Evolutionary conservation across 2,797 vertebrate species (phyloP), one percentile per base, ranked within the genome.

Genomic region (Crenuchus spilurus): DNA sequence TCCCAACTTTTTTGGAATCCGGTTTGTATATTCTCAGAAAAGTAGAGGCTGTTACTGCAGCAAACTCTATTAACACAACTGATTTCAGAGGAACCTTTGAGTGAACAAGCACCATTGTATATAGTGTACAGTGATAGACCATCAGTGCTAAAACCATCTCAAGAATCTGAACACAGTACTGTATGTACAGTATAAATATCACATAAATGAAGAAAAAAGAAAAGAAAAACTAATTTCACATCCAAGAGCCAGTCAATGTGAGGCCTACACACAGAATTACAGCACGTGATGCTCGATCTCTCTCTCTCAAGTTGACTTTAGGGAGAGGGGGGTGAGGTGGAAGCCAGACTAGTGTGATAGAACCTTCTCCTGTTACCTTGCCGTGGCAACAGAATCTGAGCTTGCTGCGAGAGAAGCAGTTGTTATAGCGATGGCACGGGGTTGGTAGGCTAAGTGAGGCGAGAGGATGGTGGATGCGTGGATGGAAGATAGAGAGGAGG

Each of bases 401-500:
- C 26, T 68, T 28, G 62, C 85, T 69, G 58, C 66, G 66, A 77
- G 79, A 78, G 89, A 89, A 87, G 84, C 88, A 88, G 90, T 88
- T 88, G 86, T 90, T 90, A 89, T 84, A 86, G 88, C 76, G 85
- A 91, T 89, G 79, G 87, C 83, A 79, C 86, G 80, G 84, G 85
- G 86, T 85, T 86, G 79, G 70, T 76, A 88, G 85, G 87, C 88
- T 89, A 87, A 89, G 89, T 86, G 76, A 79, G 71, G 87, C 85
- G 80, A 83, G 82, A 88, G 84, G 77, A 72, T 24, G 76, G 37
- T 68, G 31, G 54, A 80, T 82, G 87, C 86, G 85, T 87, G 83
- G 80, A 92, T 86, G 87, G 89, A 88, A 87, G 90, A 90, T 88
- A 86, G 84, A 88, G 85, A 83, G 85, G 91, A 91, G 92, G 90